Evolutionary conservation across 2,888 invertebrate genomes (phyloP).

Genomic region (Neria commutata): DNA sequence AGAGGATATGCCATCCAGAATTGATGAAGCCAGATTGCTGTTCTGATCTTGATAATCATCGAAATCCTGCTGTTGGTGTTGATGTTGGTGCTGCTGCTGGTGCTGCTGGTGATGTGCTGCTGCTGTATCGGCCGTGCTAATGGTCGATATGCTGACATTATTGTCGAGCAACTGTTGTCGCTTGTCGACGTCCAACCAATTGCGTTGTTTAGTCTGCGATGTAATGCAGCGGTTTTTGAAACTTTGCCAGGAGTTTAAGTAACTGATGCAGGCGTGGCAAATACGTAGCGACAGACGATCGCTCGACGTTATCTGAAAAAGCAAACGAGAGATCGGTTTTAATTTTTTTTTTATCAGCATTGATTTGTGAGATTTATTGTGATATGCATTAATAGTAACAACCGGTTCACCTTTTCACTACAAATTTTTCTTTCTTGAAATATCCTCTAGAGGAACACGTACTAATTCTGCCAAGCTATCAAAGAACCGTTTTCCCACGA

Average conservation of each 20-base stretch:
- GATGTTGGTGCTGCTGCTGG: constrained; percentile 20
- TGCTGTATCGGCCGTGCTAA: constrained; percentile 23
- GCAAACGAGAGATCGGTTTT: too few species aligned
- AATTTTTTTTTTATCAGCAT: too few species aligned
- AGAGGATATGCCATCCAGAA: constrained; percentile 58
- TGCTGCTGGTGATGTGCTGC: constrained; percentile 19
- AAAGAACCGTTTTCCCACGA: too few species aligned
- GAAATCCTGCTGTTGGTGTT: background rate
- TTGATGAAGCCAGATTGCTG: constrained; percentile 38
- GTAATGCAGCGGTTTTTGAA: constrained; percentile 62
- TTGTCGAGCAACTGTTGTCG: constrained; percentile 38
- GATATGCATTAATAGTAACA: too few species aligned
- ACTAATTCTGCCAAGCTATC: too few species aligned
- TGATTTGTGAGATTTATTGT: too few species aligned
- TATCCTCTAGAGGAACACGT: too few species aligned
- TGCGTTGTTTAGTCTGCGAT: constrained; percentile 58
- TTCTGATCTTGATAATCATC: constrained; percentile 6
- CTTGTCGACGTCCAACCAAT: constrained; percentile 54
- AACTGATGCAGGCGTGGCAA: constrained; percentile 62
- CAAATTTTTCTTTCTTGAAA: too few species aligned
- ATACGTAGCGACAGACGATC: constrained; percentile 59
- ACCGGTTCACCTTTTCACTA: too few species aligned
- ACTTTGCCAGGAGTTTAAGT: constrained; percentile 62
- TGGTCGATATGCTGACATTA: constrained; percentile 33
- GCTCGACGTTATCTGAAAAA: constrained; percentile 51